phyloP scores from a whole-genome alignment of 2,888 invertebrate genomes.

The Scrobipalpa atriplicella region DNA sequence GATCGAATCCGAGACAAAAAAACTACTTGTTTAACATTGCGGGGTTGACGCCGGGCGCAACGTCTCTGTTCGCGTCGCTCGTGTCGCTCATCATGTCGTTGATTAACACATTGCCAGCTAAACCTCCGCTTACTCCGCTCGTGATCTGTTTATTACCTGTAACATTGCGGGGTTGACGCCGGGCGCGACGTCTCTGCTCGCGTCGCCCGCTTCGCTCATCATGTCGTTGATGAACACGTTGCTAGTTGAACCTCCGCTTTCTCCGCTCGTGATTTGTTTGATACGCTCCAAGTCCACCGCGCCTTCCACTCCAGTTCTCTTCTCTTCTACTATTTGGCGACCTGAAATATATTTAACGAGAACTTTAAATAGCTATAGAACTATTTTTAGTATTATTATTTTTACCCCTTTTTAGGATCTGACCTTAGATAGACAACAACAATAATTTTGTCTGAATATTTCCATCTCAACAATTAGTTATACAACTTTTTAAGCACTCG shows the following conservation, averaged over 20 bases:
- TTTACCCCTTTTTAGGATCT: no score
- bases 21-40: slow-evolving; percentile 56
- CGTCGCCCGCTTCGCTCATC: slow-evolving; percentile 41
- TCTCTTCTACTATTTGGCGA: slow-evolving; percentile 73
- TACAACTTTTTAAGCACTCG: no score
- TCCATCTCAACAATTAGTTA: no score
- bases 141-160: slow-evolving; percentile 63
- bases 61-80: slow-evolving; percentile 57
- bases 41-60: slow-evolving; percentile 71
- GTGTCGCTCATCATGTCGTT: slow-evolving; percentile 41
- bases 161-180: slow-evolving; percentile 67
- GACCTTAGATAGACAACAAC: no score
- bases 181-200: slow-evolving; percentile 67
- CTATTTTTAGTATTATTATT: no score
- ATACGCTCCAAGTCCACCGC: slow-evolving; percentile 67
- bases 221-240: slow-evolving; percentile 41
- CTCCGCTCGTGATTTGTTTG: slow-evolving; percentile 53
- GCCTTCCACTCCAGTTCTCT: slow-evolving; percentile 59
- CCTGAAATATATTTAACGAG: slow-evolving; percentile 52
- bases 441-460: no score
- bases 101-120: slow-evolving; percentile 35
- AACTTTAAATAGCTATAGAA: no score
- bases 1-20: no score
- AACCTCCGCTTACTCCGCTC: slow-evolving; percentile 33
- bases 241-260: slow-evolving; percentile 25